Conservation (phyloP, 2,888 invertebrate genomes). For the Halocaridina rubra region DNA sequence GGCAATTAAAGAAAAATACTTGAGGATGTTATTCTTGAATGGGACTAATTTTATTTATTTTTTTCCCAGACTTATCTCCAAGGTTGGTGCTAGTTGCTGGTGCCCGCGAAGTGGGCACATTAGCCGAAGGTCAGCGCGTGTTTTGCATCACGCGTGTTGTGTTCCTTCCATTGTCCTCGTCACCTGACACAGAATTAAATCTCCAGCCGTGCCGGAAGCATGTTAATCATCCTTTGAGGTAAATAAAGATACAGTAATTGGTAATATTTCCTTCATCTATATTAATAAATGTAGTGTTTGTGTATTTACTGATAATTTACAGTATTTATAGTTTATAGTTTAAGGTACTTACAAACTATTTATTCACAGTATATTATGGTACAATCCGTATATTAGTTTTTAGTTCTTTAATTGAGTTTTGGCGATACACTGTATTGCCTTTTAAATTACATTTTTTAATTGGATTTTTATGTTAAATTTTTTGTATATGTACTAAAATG, state of each 20-base stretch:
- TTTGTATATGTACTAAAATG: too few relatives aligned
- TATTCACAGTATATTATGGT: too few relatives aligned
- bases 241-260: background rate
- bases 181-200: constrained; percentile 67
- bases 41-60: background rate
- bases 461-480: too few relatives aligned
- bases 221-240: constrained; percentile 58
- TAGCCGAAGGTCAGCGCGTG: constrained; percentile 32
- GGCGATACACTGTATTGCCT: too few relatives aligned
- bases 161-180: constrained; percentile 76
- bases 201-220: constrained; percentile 84
- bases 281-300: background rate
- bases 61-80: constrained; percentile 52
- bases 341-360: too few relatives aligned
- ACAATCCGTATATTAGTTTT: too few relatives aligned
- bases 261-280: background rate
- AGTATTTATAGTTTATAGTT: too few relatives aligned
- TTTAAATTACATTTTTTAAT: too few relatives aligned
- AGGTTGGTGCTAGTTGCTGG: constrained; percentile 57
- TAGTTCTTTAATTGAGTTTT: too few relatives aligned
- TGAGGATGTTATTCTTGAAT: background rate
- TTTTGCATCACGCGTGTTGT: constrained; percentile 77
- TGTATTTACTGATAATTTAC: background rate
- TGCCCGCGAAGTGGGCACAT: constrained; percentile 47
- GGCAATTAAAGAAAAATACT: background rate